Evolutionary conservation across 2,888 invertebrate genomes (phyloP).

Genomic region (Netelia melanura): DNA sequence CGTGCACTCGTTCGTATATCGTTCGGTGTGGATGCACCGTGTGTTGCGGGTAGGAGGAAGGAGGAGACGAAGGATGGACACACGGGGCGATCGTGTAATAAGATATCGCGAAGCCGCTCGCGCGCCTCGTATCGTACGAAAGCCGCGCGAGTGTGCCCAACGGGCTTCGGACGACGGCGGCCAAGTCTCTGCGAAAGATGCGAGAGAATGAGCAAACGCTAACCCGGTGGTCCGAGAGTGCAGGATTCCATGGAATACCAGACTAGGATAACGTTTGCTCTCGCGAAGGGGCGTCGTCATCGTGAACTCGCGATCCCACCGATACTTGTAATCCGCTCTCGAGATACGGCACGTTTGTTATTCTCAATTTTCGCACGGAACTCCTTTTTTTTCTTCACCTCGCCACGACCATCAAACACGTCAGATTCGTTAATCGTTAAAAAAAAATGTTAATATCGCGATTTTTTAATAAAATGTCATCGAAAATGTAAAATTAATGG

Average conservation of each 20-base stretch:
- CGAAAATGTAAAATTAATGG: too few relatives aligned
- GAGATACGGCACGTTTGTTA: background rate
- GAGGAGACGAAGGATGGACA: constrained; percentile 67
- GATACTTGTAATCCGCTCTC: constrained; percentile 23
- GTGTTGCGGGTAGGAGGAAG: constrained; percentile 39
- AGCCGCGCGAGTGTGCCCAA: constrained; percentile 75
- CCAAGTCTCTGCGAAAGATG: constrained; percentile 32
- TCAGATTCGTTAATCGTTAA: too few relatives aligned
- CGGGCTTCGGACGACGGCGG: constrained; percentile 67
- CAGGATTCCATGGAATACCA: constrained; percentile 70
- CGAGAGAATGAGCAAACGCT: constrained; percentile 63
- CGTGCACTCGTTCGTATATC: constrained; percentile 49
- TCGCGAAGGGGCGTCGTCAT: constrained; percentile 38
- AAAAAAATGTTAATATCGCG: too few relatives aligned
- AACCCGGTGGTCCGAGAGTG: constrained; percentile 74
- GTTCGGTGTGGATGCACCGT: constrained; percentile 50
- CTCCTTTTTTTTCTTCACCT: background rate
- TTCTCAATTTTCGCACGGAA: background rate
- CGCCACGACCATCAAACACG: too few relatives aligned
- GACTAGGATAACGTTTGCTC: constrained; percentile 69
- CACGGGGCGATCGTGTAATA: constrained; percentile 78
- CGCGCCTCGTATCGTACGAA: constrained; percentile 63
- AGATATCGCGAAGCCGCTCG: constrained; percentile 75
- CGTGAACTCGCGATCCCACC: constrained; percentile 11
- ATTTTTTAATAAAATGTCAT: too few relatives aligned